A percentile compares a stretch with the other conserved stretches of the same genome.
phyloP scores from a whole-genome alignment of 2,888 invertebrate species.

The Resseliella maxima region DNA sequence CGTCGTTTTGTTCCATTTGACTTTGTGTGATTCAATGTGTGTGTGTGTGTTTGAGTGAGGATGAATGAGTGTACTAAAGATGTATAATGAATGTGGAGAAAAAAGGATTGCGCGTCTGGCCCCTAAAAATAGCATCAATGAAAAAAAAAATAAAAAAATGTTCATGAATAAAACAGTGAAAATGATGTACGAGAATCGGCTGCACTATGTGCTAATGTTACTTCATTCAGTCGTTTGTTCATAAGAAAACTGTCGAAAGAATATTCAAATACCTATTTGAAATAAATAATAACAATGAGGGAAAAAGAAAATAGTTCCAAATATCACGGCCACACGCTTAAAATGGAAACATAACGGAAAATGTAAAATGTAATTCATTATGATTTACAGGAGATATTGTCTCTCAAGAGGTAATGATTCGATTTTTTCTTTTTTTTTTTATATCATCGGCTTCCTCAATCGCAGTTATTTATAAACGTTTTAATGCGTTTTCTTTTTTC shows the following conservation, averaged over 20 bases:
- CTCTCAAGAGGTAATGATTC: neutral
- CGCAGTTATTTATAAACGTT: slow-evolving; percentile 15
- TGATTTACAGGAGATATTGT: slow-evolving; percentile 1
- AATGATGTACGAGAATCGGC: too few relatives aligned
- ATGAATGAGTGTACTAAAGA: neutral
- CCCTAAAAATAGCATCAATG: neutral
- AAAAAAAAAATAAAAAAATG: too few relatives aligned
- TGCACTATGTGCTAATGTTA: too few relatives aligned
- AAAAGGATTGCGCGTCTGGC: neutral
- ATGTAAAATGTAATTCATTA: neutral
- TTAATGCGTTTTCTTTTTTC: slow-evolving; percentile 17
- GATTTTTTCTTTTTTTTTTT: neutral
- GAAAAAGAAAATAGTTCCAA: neutral
- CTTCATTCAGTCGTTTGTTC: too few relatives aligned
- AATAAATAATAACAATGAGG: slow-evolving; percentile 3
- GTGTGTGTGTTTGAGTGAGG: too few relatives aligned
- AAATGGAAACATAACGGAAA: neutral
- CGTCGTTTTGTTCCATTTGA: slow-evolving; percentile 7
- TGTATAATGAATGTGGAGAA: neutral
- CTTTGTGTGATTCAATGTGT: too few relatives aligned
- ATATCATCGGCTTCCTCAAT: neutral
- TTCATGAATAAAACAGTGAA: too few relatives aligned
- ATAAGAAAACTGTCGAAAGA: neutral
- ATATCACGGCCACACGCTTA: neutral
- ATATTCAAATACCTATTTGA: neutral